phyloP scores from a whole-genome alignment of 2,797 vertebrate genomes.

The Sebastolobus alascanus region DNA sequence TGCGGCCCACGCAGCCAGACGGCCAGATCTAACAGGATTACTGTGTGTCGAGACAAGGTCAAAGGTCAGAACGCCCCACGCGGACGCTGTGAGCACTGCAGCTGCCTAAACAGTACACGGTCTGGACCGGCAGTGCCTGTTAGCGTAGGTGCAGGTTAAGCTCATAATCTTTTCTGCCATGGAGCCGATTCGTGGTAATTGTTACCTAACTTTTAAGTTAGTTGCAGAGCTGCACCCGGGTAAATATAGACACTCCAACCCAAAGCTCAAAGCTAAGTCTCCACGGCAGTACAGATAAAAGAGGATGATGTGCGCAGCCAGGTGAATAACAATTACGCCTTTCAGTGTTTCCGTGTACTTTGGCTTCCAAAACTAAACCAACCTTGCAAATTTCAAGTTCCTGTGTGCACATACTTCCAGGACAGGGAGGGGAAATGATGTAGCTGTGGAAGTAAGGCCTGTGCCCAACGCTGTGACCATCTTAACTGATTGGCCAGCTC shows the following conservation, averaged over 20 bases:
- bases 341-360: neutral
- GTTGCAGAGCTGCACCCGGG: constrained; percentile 49
- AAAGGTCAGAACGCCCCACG: constrained; percentile 62
- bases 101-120: constrained; percentile 58
- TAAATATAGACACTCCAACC: constrained; percentile 71
- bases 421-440: neutral
- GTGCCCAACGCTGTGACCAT: constrained; percentile 3
- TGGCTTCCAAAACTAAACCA: neutral
- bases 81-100: constrained; percentile 58
- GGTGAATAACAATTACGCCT: constrained; percentile 8
- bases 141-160: constrained; percentile 67
- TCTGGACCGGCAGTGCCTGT: constrained; percentile 5
- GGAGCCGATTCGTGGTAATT: constrained; percentile 67
- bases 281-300: constrained; percentile 14
- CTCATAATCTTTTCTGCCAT: constrained; percentile 75
- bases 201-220: constrained; percentile 80
- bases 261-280: constrained; percentile 34
- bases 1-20: constrained; percentile 39
- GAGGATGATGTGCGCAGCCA: neutral
- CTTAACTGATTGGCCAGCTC: constrained; percentile 32
- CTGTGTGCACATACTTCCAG: neutral
- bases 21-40: constrained; percentile 74
- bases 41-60: constrained; percentile 40
- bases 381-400: neutral
- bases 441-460: neutral